Conservation (phyloP, 2,797 vertebrate genomes). For the Coranthus polyacanthus region DNA sequence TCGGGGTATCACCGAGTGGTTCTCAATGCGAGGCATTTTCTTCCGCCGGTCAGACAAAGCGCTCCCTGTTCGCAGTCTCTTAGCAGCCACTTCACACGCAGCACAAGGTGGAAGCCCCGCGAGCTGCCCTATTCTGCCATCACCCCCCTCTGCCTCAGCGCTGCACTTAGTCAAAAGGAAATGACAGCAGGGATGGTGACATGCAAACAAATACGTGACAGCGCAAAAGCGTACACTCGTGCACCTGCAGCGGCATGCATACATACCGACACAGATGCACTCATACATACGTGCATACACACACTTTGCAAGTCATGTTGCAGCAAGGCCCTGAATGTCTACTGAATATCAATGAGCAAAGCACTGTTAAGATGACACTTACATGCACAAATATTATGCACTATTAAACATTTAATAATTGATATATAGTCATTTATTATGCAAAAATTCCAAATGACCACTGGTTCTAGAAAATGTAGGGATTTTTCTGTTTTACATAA, state of each 20-base stretch:
- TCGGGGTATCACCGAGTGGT: conserved; percentile 54
- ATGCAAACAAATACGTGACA: conserved; percentile 40
- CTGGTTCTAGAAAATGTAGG: neutral
- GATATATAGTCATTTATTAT: neutral
- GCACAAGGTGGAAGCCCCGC: conserved; percentile 77
- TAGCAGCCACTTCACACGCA: conserved; percentile 88
- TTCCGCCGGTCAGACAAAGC: conserved; percentile 78
- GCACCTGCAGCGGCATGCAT: neutral
- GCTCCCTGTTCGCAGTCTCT: conserved; percentile 80
- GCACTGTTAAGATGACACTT: too few relatives aligned
- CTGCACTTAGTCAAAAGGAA: conserved; percentile 43
- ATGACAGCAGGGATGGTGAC: conserved; percentile 27
- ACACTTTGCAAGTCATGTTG: neutral
- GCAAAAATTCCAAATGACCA: neutral
- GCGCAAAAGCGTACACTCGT: conserved; percentile 8
- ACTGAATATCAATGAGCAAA: conserved; percentile 30
- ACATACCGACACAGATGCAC: neutral
- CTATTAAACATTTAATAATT: too few relatives aligned
- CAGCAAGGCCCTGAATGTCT: neutral
- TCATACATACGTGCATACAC: neutral
- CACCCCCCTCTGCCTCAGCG: conserved; percentile 35
- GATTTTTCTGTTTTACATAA: neutral
- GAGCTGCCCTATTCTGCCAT: conserved; percentile 43
- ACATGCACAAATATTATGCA: too few relatives aligned
- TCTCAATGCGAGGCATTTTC: conserved; percentile 60